Percentiles rank a stretch among this genome's conserved stretches.
These are phyloP conservation scores for Zaprionus ghesquierei DNA, from an alignment of 1,140 invertebrate species.

Conservation along the genomic window DNA sequence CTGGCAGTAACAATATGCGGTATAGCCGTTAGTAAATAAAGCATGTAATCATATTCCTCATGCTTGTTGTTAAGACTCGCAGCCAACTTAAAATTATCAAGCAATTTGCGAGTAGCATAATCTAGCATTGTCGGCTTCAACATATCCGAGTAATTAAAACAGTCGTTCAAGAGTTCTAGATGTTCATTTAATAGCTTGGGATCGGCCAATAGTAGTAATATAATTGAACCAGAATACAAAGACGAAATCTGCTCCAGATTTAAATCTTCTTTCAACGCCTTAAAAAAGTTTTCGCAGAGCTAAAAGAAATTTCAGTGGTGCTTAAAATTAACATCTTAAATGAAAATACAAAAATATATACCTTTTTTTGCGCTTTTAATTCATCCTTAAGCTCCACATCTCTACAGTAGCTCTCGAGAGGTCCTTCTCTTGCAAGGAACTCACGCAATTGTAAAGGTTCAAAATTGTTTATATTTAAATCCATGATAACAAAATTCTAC, in stretches of 20 bases:
- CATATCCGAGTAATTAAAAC: slow-evolving; percentile 61
- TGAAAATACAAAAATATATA: background rate
- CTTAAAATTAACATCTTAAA: background rate
- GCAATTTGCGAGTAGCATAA: slow-evolving; percentile 40
- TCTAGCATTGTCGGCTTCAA: slow-evolving; percentile 65
- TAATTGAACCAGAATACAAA: slow-evolving; percentile 34
- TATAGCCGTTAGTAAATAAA: slow-evolving; percentile 37
- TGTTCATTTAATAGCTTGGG: background rate
- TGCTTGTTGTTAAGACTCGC: slow-evolving; percentile 16
- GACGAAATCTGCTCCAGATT: slow-evolving; percentile 47
- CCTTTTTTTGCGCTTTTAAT: slow-evolving; percentile 20
- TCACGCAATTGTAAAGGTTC: slow-evolving; percentile 12
- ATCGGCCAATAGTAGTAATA: slow-evolving; percentile 31
- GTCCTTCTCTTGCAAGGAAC: slow-evolving; percentile 8
- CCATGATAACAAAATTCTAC: slow-evolving; percentile 4
- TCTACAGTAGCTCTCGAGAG: slow-evolving; percentile 2
- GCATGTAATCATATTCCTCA: slow-evolving; percentile 35
- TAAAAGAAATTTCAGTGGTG: background rate
- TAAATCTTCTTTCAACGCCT: slow-evolving; percentile 25
- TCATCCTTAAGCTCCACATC: background rate
- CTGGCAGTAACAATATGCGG: slow-evolving; percentile 56
- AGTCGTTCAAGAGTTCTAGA: slow-evolving; percentile 47
- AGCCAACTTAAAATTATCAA: slow-evolving; percentile 23
- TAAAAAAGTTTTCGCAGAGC: slow-evolving; percentile 26
- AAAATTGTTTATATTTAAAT: slow-evolving; percentile 18